phyloP scores from a whole-genome alignment of 2,113 vertebrate genomes.

The Bungarus multicinctus region DNA sequence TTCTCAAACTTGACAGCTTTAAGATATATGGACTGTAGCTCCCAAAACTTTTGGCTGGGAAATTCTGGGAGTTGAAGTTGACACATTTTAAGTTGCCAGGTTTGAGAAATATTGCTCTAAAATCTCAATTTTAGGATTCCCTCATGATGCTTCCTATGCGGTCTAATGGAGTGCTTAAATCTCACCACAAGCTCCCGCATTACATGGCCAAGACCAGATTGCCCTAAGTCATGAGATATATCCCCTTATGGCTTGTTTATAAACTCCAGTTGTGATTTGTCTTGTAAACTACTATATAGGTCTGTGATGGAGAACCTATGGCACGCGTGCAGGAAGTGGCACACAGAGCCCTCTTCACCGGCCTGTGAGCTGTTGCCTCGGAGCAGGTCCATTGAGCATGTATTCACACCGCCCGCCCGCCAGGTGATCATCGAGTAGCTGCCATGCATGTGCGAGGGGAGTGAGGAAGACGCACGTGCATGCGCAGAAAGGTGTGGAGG shows the following conservation, averaged over 20 bases:
- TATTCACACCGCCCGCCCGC: no score
- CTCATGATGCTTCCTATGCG: not conserved
- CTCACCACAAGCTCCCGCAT: not conserved
- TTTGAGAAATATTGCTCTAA: not conserved
- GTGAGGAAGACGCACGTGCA: no score
- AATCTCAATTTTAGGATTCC: not conserved
- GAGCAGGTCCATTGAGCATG: no score
- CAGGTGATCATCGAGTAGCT: no score
- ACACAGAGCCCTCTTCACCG: no score
- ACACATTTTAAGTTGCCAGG: not conserved
- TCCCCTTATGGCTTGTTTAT: not conserved
- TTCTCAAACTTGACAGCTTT: not conserved
- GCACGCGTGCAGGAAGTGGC: no score
- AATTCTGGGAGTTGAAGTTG: not conserved
- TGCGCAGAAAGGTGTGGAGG: no score
- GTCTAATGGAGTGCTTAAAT: not conserved
- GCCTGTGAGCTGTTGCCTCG: no score
- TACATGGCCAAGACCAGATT: not conserved
- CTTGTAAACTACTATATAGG: not conserved
- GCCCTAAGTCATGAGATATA: not conserved
- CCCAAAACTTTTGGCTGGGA: not conserved
- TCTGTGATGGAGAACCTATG: no score
- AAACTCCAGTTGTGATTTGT: not conserved
- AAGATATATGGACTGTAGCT: not conserved
- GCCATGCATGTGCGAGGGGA: no score